Base-by-base conservation (phyloP, 1,140 invertebrate genomes). In the Archivesica marissinica region DNA sequence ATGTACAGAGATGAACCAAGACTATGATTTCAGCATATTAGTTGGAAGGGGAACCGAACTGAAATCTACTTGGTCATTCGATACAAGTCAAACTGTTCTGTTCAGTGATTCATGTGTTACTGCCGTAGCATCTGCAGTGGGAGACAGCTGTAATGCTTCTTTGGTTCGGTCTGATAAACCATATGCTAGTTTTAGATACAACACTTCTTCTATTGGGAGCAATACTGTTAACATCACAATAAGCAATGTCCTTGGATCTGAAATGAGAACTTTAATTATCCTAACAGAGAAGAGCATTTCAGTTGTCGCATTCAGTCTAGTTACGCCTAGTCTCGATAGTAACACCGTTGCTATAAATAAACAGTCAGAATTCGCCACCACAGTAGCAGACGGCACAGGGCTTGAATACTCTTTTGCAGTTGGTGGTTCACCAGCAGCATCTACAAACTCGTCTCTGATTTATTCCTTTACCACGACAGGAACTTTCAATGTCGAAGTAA, bases 31-130 rank as follows among this genome's bases (percentile, higher is more conserved):
- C 20, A 80, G 85, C 13, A 70, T 87, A 15, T 78, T 52, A 30
- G 83, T 88, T 33, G 17, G 39, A 38, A 74, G 54, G 20, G 90
- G 90, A 7, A 85, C 87, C n/a, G 17, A 86, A 54, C 52, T 86
- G 0, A 15, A 30, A 25, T 38, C 85, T 2, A 30, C 38, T 1
- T 91, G 88, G 88, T 25, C 39, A n/a, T 20, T 88, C 2, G 59
- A 70, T 81, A 13, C 52, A 2, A 61, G 76, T 13, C 20, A 52
- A 4, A 56, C 47, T 35, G 52, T 54, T 0, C 23, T 17, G 47
- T 75, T 85, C 30, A 35, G 50, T 9, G 47, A 75, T n/a, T 68
- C 39, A 23, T 87, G 85, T 68, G 76, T 80, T n/a, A 15, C 76
- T 28, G n/a, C 35, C 39, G 70, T 87, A 2, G 9, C 64, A 30